A percentile compares a stretch with the other conserved stretches of the same genome.
phyloP scores from a whole-genome alignment of 1,140 invertebrate genomes.

The Pseudomyrmex concolor region DNA sequence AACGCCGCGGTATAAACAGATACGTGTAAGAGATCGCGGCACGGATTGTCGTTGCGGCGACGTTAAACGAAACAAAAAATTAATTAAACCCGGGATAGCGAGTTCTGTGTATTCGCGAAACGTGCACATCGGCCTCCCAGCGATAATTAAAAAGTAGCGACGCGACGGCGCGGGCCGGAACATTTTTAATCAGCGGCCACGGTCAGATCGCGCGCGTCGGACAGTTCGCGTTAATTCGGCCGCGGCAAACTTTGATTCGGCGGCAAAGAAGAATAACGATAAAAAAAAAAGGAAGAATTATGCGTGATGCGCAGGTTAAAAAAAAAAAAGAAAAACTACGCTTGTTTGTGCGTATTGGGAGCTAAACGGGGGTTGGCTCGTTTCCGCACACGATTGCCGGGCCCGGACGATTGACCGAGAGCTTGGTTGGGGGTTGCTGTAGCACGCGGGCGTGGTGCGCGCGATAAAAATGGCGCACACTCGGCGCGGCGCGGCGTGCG shows the following conservation, averaged over 20 bases:
- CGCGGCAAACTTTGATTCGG: constrained; percentile 37
- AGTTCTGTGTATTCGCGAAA: constrained; percentile 8
- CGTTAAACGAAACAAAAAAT: constrained; percentile 34
- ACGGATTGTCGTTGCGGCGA: constrained; percentile 11
- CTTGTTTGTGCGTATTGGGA: constrained; percentile 64
- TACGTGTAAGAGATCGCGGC: neutral
- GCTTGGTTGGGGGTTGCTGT: constrained; percentile 60
- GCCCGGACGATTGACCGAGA: constrained; percentile 68
- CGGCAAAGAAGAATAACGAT: constrained; percentile 17
- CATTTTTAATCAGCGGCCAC: constrained; percentile 56
- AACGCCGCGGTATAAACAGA: constrained; percentile 26
- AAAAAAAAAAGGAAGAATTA: constrained; percentile 21
- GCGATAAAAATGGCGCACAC: constrained; percentile 78
- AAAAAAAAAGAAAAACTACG: constrained; percentile 55
- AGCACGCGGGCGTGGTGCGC: constrained; percentile 75
- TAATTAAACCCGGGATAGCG: constrained; percentile 42
- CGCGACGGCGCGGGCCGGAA: constrained; percentile 1
- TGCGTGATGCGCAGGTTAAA: neutral
- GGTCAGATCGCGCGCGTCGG: constrained; percentile 8
- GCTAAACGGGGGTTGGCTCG: constrained; percentile 61
- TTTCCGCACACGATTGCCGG: constrained; percentile 61
- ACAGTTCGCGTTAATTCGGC: constrained; percentile 25
- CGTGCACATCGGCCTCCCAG: neutral
- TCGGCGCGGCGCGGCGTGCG: constrained; percentile 29
- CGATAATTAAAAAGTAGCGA: constrained; percentile 54